Conservation (phyloP, 2,113 vertebrate species). For the Rhegmatorhina hoffmannsi region DNA sequence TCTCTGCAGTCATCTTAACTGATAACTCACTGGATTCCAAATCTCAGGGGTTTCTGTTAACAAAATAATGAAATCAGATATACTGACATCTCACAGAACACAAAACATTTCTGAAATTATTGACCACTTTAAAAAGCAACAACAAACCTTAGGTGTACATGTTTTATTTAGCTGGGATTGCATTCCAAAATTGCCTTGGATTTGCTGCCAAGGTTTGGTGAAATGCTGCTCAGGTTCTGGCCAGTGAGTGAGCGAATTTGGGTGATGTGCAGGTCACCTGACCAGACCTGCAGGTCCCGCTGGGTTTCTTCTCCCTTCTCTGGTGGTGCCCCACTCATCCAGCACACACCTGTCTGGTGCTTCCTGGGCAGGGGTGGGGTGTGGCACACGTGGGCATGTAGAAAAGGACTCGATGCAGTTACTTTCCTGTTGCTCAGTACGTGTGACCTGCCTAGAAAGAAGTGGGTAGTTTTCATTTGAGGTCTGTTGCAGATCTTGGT, state of each 20-base stretch:
- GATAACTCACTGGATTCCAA: neutral
- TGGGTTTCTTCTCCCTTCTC: rapidly evolving
- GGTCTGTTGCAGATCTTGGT: neutral
- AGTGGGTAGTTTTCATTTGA: neutral
- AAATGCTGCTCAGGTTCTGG: neutral
- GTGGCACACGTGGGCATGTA: rapidly evolving
- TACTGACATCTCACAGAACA: neutral
- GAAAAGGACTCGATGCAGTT: neutral
- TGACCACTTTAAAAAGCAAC: neutral
- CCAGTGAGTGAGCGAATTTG: neutral
- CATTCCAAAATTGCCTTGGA: neutral
- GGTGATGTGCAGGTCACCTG: neutral
- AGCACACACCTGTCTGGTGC: neutral
- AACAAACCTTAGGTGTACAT: neutral
- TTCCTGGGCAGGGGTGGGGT: neutral
- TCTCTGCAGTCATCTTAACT: neutral
- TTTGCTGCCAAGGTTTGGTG: neutral
- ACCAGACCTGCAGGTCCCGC: neutral
- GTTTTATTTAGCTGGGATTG: neutral
- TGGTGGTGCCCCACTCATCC: no score
- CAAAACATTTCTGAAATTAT: neutral
- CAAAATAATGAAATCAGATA: neutral
- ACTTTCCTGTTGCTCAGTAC: neutral
- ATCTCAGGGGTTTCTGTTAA: neutral
- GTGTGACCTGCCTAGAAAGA: neutral